Conservation (phyloP, 2,888 invertebrate species). For the Thera obeliscata region DNA sequence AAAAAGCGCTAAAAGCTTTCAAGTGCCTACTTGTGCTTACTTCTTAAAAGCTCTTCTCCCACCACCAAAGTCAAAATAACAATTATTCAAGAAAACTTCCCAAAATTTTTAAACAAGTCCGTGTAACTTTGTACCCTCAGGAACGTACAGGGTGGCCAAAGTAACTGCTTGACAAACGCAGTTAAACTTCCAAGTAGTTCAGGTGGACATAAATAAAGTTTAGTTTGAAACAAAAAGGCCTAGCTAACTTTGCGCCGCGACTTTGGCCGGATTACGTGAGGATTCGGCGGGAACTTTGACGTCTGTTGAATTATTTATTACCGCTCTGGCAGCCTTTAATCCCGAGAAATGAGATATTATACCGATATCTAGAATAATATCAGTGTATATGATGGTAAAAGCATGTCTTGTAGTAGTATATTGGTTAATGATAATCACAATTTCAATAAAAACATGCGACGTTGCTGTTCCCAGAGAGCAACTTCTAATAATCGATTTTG, state of each 20-base stretch:
- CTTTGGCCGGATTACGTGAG: conserved; percentile 40
- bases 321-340: conserved; percentile 27
- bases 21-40: too few species aligned
- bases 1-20: too few species aligned
- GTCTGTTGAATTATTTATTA: conserved; percentile 43
- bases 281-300: conserved; percentile 37
- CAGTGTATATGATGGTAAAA: too few species aligned
- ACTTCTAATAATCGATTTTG: too few species aligned
- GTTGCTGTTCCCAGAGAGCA: too few species aligned
- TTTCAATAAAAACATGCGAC: too few species aligned
- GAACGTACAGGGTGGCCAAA: neutral
- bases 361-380: conserved; percentile 5
- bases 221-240: conserved; percentile 40
- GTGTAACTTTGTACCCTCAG: neutral
- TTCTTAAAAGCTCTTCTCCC: too few species aligned
- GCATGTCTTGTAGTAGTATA: too few species aligned
- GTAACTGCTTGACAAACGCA: conserved; percentile 34
- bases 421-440: too few species aligned
- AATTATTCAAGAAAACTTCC: conserved; percentile 2
- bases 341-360: conserved; percentile 14
- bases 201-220: conserved; percentile 31
- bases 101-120: neutral
- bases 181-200: conserved; percentile 32
- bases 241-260: conserved; percentile 32
- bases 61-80: neutral